phyloP scores from a whole-genome alignment of 2,797 vertebrate species.

The Danionella dracula region DNA sequence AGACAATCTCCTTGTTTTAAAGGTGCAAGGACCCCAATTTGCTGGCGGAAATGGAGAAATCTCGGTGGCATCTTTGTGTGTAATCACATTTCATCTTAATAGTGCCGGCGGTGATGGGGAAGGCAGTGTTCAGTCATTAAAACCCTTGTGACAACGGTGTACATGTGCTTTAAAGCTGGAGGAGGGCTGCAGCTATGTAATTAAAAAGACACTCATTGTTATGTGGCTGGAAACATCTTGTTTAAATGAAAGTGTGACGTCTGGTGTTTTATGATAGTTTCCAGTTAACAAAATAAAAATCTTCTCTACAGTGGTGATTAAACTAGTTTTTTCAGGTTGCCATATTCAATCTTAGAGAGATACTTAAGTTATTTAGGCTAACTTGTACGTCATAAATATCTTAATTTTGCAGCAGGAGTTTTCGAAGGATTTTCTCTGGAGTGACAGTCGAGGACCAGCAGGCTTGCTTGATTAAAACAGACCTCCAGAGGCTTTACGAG shows the following conservation, averaged over 20 bases:
- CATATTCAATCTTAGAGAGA: conserved; percentile 1
- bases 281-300: conserved; percentile 30
- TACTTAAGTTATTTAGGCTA: conserved; percentile 42
- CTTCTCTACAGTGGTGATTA: conserved; percentile 56
- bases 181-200: conserved; percentile 55
- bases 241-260: conserved; percentile 65
- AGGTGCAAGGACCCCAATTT: conserved; percentile 60
- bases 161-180: conserved; percentile 31
- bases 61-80: conserved; percentile 57
- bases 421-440: background rate
- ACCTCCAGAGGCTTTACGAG: background rate
- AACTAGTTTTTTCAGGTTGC: conserved; percentile 29
- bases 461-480: conserved; percentile 7
- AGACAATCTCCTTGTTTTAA: conserved; percentile 56
- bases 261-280: conserved; percentile 57
- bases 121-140: conserved; percentile 30
- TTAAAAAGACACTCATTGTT: conserved; percentile 62
- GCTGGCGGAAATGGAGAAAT: conserved; percentile 58
- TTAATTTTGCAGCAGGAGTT: conserved; percentile 16
- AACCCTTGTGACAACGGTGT: conserved; percentile 12
- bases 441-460: background rate
- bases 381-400: background rate
- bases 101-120: conserved; percentile 58
- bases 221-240: conserved; percentile 53
- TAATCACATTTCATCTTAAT: conserved; percentile 72